Percentiles rank a stretch among this genome's conserved stretches.
phyloP scores from a whole-genome alignment of 35 echinoderm and acorn worm species.

The Apostichopus japonicus region DNA sequence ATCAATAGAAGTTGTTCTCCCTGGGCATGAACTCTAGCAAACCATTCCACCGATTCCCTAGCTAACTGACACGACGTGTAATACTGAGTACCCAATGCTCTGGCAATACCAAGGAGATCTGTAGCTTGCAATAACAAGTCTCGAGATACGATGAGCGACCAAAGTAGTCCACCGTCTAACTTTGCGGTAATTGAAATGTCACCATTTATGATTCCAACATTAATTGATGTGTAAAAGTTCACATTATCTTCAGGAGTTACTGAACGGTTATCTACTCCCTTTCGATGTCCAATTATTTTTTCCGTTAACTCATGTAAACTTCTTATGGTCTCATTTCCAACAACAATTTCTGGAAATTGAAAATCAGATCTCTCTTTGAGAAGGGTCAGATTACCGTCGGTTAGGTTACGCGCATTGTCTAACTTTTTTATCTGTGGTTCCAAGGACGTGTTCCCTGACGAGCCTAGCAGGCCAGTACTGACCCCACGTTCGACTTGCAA shows the following conservation, averaged over 20 bases:
- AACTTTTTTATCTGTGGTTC: neutral
- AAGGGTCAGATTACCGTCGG: neutral
- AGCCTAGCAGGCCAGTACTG: conserved; percentile 9
- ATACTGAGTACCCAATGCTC: conserved; percentile 46
- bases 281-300: neutral
- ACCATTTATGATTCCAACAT: conserved; percentile 4
- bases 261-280: neutral
- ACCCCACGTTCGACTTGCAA: conserved; percentile 44
- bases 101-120: conserved; percentile 42
- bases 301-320: neutral
- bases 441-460: neutral
- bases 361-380: neutral
- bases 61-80: conserved; percentile 13
- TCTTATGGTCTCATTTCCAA: neutral
- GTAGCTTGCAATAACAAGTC: conserved; percentile 19
- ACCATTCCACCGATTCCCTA: neutral
- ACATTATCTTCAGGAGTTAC: conserved; percentile 25
- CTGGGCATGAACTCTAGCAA: conserved; percentile 23
- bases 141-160: conserved; percentile 28
- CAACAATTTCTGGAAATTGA: neutral
- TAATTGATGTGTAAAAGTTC: conserved; percentile 30
- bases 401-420: neutral
- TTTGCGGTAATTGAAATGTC: neutral
- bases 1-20: conserved; percentile 31
- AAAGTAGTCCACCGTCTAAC: conserved; percentile 7